Percentiles rank a stretch among this genome's conserved stretches.
Evolutionary conservation across 2,113 vertebrate species (phyloP).

Genomic region (Oophaga pumilio): DNA sequence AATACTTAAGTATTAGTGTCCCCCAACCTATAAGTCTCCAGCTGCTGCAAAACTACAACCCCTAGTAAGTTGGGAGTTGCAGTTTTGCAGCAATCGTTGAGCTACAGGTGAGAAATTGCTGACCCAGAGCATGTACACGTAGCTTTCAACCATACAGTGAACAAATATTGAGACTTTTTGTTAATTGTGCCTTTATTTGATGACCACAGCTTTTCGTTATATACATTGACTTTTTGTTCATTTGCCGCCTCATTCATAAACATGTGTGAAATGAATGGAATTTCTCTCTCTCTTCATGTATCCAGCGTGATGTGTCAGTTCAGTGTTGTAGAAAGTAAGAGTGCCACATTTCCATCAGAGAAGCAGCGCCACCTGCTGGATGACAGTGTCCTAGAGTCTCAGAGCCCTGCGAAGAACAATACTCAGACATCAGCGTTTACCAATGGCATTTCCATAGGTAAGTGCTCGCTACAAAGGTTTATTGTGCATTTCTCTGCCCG

Average conservation of each 20-base stretch:
- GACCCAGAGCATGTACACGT: background rate
- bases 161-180: background rate
- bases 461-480: background rate
- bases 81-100: too few species aligned
- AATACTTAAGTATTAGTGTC: too few species aligned
- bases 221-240: constrained; percentile 38
- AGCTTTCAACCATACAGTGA: background rate
- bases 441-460: constrained; percentile 88
- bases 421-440: constrained; percentile 70
- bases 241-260: constrained; percentile 24
- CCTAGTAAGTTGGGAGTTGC: too few species aligned
- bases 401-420: constrained; percentile 80
- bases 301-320: constrained; percentile 92
- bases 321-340: constrained; percentile 89
- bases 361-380: constrained; percentile 92
- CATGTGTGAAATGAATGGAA: constrained; percentile 37
- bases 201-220: constrained; percentile 25
- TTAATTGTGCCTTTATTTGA: background rate
- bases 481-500: background rate
- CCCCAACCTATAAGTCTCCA: too few species aligned
- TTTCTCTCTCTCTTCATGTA: constrained; percentile 58
- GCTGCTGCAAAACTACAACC: too few species aligned
- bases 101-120: too few species aligned
- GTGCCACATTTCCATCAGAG: constrained; percentile 89
- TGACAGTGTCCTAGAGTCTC: constrained; percentile 92